These are phyloP conservation scores for Dasypogon diadema DNA, from an alignment of 2,888 invertebrate species.

Conservation along the genomic window DNA sequence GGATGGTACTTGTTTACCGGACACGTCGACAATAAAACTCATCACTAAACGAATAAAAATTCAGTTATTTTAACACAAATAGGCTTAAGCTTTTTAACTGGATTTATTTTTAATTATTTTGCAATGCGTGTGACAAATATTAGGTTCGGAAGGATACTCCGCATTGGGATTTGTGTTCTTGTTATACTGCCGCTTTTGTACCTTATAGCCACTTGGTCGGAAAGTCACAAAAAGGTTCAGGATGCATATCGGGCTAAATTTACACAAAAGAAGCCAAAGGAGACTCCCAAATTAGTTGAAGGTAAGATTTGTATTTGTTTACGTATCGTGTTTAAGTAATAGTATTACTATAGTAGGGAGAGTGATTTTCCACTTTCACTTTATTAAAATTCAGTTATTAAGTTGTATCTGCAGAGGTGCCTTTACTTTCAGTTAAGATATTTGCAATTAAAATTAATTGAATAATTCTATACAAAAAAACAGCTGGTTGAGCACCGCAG, in stretches of 20 bases:
- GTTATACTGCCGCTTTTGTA: conserved; percentile 74
- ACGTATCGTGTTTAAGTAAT: background rate
- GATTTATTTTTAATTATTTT: background rate
- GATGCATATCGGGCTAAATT: conserved; percentile 63
- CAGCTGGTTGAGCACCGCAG: too few species aligned
- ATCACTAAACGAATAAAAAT: background rate
- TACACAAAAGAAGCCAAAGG: conserved; percentile 57
- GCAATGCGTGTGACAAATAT: conserved; percentile 75
- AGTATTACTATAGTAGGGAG: too few species aligned
- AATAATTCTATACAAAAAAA: too few species aligned
- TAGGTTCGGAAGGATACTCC: conserved; percentile 73
- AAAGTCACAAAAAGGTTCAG: conserved; percentile 67
- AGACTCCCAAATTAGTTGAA: conserved; percentile 65
- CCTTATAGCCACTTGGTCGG: conserved; percentile 74
- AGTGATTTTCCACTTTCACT: too few species aligned
- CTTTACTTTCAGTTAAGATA: too few species aligned
- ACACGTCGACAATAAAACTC: conserved; percentile 54
- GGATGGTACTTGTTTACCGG: conserved; percentile 51
- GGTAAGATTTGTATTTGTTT: conserved; percentile 60
- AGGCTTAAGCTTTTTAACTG: conserved; percentile 5
- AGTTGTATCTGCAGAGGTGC: too few species aligned
- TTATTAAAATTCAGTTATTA: too few species aligned
- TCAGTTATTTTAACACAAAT: background rate
- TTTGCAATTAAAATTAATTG: too few species aligned
- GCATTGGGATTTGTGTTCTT: conserved; percentile 70